Conservation (phyloP, 2,797 vertebrate genomes). For the Hoplostethus atlanticus region DNA sequence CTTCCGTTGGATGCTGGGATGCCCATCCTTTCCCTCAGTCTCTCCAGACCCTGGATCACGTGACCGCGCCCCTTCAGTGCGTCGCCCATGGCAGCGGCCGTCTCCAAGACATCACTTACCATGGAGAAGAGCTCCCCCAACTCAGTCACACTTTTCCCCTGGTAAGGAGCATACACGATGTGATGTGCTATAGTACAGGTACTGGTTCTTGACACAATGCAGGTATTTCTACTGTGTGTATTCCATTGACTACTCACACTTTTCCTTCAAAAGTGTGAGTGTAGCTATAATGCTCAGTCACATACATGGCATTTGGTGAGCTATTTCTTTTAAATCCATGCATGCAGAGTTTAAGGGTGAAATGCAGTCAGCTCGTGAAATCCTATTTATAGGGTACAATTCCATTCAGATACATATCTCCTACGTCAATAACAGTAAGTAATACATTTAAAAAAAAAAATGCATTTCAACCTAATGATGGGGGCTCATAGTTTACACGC, state of each 20-base stretch:
- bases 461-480: no score
- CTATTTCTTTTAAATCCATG: no score
- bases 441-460: no score
- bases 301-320: not conserved
- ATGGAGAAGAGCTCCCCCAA: constrained; percentile 84
- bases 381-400: no score
- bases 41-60: constrained; percentile 83
- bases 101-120: constrained; percentile 85
- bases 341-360: no score
- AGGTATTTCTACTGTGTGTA: not conserved
- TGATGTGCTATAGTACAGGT: not conserved
- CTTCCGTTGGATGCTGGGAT: constrained; percentile 81
- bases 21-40: constrained; percentile 80
- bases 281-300: no score
- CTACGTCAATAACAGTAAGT: no score
- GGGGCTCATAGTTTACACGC: not conserved
- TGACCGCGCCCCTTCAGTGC: constrained; percentile 78
- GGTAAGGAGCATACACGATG: constrained; percentile 22
- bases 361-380: no score
- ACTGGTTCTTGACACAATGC: not conserved
- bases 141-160: constrained; percentile 85
- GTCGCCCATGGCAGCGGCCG: constrained; percentile 77
- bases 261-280: no score
- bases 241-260: not conserved
- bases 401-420: no score